Conservation (phyloP, 2,888 invertebrate genomes). For the Allygus modestus region DNA sequence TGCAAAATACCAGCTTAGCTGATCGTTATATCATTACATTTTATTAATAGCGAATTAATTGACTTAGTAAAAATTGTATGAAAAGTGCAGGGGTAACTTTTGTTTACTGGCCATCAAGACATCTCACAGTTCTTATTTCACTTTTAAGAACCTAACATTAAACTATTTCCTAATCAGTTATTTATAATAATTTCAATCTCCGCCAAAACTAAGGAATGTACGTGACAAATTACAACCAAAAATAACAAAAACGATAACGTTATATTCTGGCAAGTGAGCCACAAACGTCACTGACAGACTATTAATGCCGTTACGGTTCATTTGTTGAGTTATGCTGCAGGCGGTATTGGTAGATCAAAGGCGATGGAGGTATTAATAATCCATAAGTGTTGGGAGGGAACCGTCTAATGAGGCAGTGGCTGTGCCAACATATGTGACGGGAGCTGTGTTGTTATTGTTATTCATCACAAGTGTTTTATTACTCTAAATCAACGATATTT, state of each 20-base stretch:
- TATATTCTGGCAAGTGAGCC: not conserved
- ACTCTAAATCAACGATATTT: no score
- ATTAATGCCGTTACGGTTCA: slow-evolving; percentile 3
- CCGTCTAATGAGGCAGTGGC: not conserved
- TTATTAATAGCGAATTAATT: no score
- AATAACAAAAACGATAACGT: not conserved
- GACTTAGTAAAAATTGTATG: no score
- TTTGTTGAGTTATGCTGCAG: slow-evolving; percentile 17
- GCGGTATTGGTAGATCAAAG: slow-evolving; percentile 37
- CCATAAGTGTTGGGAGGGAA: slow-evolving; percentile 34
- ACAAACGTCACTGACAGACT: not conserved
- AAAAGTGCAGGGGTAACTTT: no score
- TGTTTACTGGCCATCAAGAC: no score
- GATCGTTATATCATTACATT: no score
- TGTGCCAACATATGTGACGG: not conserved
- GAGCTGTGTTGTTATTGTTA: not conserved
- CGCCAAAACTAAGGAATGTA: no score
- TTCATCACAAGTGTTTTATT: not conserved
- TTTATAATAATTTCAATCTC: no score
- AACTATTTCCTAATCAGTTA: no score
- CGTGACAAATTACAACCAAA: not conserved
- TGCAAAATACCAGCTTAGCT: no score
- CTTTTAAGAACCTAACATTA: no score
- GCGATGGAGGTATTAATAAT: slow-evolving; percentile 28
- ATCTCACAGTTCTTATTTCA: no score